Evolutionary conservation across 2,888 invertebrate genomes (phyloP), one percentile per base, ranked within the genome.

Genomic region (Lycaena phlaeas): DNA sequence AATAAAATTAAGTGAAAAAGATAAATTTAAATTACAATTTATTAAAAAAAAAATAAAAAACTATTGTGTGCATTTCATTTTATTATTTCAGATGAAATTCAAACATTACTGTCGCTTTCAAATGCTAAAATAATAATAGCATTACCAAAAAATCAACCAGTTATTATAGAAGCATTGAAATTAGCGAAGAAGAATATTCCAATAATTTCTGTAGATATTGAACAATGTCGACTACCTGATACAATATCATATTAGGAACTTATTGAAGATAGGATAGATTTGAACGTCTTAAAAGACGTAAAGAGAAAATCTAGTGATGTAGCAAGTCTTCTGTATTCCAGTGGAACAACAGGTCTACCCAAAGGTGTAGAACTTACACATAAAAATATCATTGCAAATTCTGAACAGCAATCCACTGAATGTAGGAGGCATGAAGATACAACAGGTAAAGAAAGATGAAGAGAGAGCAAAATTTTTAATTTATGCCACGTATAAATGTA

Each of bases 331-430:
- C 93, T 92, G 0, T 95, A 91, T 73, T 95, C 94, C 2, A 94
- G 94, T 61, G 93, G 93, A 3, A 95, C 95, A 0, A 95, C 94
- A 0, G 95, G 96, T 0, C 50, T 91, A 11, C 91, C 93, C 0
- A 93, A 93, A 76, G 92, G 91, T 5, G 92, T 92, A 0, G 84
- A 88, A 56, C 61, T 92, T 1, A 87, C 89, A 0, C 88, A 92
- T 66, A 64, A 52, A 31, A 88, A 87, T 64, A 43, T 88, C 2
- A 59, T 87, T 2, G 59, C 86, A 0, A 88, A 89, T 55, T 61
- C 57, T 48, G 52, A 62, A 42, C 81, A 81, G 27, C 75, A 75
- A 37, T 63, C 64, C 45, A 53, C 60, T 14, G 26, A 68, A 36
- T 29, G 64, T 0, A 60, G 57, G 41, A 55, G 61, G 12, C 61